Evolutionary conservation across 2,113 vertebrate genomes (phyloP).

Genomic region (Xyliphius kryptos): DNA sequence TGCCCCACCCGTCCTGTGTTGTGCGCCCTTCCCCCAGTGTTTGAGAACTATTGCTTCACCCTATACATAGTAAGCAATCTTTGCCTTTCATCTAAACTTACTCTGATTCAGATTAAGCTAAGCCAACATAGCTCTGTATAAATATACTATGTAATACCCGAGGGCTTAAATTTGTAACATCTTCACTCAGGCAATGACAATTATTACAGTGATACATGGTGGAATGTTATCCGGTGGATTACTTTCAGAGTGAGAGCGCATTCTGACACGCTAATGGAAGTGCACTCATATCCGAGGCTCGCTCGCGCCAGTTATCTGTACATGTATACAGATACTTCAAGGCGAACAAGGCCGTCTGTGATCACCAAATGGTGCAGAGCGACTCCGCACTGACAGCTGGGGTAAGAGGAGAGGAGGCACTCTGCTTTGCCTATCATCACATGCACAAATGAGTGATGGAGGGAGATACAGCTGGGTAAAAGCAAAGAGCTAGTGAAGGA

Average conservation of each 20-base stretch:
- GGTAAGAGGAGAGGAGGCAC: conserved; percentile 31
- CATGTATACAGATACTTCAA: conserved; percentile 36
- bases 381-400: conserved; percentile 29
- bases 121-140: no score
- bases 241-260: not conserved
- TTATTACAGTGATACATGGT: no score
- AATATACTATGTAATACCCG: no score
- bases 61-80: no score
- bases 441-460: conserved; percentile 34
- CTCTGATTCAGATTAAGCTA: no score
- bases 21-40: no score
- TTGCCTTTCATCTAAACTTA: no score
- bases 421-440: conserved; percentile 27
- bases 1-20: no score
- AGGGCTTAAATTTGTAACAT: no score
- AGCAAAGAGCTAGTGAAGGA: conserved; percentile 2
- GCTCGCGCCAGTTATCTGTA: conserved; percentile 18
- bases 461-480: conserved; percentile 23
- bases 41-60: no score
- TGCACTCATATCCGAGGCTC: conserved; percentile 19
- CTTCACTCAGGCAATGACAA: no score
- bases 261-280: conserved; percentile 41
- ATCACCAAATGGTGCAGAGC: conserved; percentile 33
- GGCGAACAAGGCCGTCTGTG: conserved; percentile 42
- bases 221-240: no score